Evolutionary conservation across 2,797 vertebrate genomes (phyloP).

Genomic region (Orestias chungarensis): DNA sequence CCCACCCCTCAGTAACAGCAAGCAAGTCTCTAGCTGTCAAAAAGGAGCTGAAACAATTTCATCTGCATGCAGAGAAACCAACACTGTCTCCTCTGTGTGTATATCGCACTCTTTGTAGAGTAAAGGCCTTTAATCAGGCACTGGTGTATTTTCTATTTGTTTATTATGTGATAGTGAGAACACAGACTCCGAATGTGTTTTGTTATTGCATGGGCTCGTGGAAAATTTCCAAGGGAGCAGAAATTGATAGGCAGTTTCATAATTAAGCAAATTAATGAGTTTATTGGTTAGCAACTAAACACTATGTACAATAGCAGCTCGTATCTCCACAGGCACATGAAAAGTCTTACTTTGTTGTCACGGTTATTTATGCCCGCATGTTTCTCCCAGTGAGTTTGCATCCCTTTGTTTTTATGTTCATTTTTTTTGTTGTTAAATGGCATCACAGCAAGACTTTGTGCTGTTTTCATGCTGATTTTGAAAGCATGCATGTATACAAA

Average conservation of each 20-base stretch:
- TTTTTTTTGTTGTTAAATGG: constrained; percentile 13
- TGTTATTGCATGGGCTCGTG: constrained; percentile 61
- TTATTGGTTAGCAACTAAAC: constrained; percentile 79
- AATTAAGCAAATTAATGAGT: constrained; percentile 87
- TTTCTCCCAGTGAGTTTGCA: constrained; percentile 39
- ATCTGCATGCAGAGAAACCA: constrained; percentile 73
- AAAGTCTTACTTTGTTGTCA: constrained; percentile 69
- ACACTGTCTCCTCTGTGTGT: constrained; percentile 49
- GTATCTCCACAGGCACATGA: constrained; percentile 70
- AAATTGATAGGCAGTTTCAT: constrained; percentile 81
- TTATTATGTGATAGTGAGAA: constrained; percentile 80
- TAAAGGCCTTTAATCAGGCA: constrained; percentile 81
- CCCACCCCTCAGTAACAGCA: constrained; percentile 57
- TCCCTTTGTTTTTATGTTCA: constrained; percentile 44
- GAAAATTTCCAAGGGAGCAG: constrained; percentile 63
- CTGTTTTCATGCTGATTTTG: constrained; percentile 51
- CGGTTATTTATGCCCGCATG: constrained; percentile 55
- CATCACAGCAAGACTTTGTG: constrained; percentile 26
- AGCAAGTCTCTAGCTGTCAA: constrained; percentile 77
- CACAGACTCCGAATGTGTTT: constrained; percentile 72
- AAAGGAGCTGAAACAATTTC: constrained; percentile 82
- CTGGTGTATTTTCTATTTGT: constrained; percentile 82
- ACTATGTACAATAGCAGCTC: constrained; percentile 58
- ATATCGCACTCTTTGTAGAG: constrained; percentile 61
- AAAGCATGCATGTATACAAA: constrained; percentile 50